Evolutionary conservation across 2,113 vertebrate species (phyloP).

Genomic region (Callipepla squamata): DNA sequence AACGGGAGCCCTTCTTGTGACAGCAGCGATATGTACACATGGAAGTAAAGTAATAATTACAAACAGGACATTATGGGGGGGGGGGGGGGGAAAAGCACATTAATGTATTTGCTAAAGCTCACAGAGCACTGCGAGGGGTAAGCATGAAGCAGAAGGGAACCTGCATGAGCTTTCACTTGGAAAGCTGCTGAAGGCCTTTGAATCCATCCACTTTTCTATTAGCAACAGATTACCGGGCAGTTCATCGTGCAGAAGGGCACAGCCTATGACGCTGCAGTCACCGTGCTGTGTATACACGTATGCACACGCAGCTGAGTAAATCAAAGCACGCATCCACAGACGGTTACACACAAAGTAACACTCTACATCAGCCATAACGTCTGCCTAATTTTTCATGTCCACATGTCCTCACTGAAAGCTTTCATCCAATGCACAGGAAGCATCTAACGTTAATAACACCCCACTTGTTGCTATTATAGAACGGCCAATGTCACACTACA

Average conservation of each 20-base stretch:
- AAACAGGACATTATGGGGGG: neutral
- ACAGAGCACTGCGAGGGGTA: neutral
- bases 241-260: neutral
- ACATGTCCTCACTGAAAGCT: neutral
- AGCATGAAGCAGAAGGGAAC: neutral
- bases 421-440: neutral
- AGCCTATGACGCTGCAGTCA: neutral
- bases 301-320: neutral
- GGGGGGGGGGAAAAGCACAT: neutral
- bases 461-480: neutral
- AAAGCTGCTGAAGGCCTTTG: neutral
- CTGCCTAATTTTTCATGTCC: accelerated
- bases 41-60: neutral
- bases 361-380: neutral
- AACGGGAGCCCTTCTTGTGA: neutral
- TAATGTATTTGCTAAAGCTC: neutral
- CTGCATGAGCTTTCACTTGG: neutral
- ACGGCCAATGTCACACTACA: neutral
- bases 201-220: neutral
- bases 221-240: neutral
- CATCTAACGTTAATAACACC: neutral
- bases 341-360: neutral
- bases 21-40: neutral
- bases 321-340: neutral
- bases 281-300: neutral